phyloP scores from a whole-genome alignment of 2,797 vertebrate genomes.

The Mionectes olivaceus region DNA sequence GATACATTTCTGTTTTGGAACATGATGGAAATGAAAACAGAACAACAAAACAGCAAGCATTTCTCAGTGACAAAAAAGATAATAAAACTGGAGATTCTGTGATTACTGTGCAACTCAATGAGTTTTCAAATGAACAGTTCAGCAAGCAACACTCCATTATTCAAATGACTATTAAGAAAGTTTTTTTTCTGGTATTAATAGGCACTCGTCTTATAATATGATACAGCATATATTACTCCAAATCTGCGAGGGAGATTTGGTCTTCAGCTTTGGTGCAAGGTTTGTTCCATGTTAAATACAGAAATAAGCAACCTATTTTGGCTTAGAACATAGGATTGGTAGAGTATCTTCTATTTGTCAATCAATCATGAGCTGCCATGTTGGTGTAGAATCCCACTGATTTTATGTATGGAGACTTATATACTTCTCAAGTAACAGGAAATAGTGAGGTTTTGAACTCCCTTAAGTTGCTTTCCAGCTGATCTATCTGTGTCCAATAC shows the following conservation, averaged over 20 bases:
- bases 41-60: neutral
- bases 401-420: neutral
- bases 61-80: neutral
- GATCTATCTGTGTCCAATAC: neutral
- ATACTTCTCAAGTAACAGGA: neutral
- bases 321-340: neutral
- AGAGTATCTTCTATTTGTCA: neutral
- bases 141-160: neutral
- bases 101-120: neutral
- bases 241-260: neutral
- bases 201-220: neutral
- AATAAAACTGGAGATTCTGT: neutral
- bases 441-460: neutral
- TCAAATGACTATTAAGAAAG: neutral
- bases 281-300: neutral
- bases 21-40: constrained; percentile 31
- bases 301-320: neutral
- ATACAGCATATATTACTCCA: neutral
- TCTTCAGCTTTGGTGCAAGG: neutral
- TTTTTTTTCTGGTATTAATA: neutral
- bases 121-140: constrained; percentile 2
- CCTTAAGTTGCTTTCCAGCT: neutral
- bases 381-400: neutral
- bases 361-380: neutral
- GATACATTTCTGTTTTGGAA: constrained; percentile 18